Conservation (phyloP, 2,888 invertebrate genomes). For the Thymelicus acteon region DNA sequence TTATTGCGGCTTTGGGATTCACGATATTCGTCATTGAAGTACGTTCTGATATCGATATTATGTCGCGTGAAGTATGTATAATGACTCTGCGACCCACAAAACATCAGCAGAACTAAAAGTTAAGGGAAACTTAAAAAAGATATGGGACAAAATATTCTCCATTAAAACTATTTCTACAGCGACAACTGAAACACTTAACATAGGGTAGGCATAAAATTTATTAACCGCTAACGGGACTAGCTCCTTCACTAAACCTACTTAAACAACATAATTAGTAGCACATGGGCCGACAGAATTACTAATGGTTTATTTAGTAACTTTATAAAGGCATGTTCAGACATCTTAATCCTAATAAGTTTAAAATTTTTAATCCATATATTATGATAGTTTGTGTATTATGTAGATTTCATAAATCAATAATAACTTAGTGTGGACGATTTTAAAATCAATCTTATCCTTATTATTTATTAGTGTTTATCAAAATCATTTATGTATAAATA, state of each 20-base stretch:
- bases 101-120: no score
- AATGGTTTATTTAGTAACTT: neutral
- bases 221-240: conserved; percentile 77
- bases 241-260: conserved; percentile 71
- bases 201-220: conserved; percentile 67
- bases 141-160: no score
- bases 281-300: conserved; percentile 39
- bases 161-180: conserved; percentile 56
- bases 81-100: no score
- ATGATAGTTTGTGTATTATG: neutral
- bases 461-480: neutral
- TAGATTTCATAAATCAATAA: conserved; percentile 2
- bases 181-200: conserved; percentile 59
- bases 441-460: neutral
- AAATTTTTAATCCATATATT: neutral
- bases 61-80: no score
- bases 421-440: neutral
- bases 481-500: neutral
- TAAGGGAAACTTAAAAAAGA: no score
- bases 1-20: no score
- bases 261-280: conserved; percentile 43
- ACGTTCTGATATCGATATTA: no score
- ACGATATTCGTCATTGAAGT: no score
- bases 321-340: conserved; percentile 2
- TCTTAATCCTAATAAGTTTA: neutral